Evolutionary conservation across 2,113 vertebrate genomes (phyloP).

Genomic region (Agelaius phoeniceus): DNA sequence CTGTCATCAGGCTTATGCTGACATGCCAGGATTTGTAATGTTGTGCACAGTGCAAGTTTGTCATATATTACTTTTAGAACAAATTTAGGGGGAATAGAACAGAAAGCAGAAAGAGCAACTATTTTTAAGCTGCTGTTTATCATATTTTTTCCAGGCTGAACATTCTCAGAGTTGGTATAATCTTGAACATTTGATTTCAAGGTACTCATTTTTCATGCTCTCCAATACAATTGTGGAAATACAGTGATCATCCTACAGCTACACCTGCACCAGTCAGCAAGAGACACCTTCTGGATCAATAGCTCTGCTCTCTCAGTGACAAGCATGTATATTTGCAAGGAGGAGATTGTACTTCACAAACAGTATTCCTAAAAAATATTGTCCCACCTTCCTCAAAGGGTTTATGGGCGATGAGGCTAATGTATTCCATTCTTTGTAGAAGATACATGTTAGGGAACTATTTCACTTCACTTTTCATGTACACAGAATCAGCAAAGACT

Average conservation of each 20-base stretch:
- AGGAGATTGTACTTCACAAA: background rate
- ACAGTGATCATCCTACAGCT: background rate
- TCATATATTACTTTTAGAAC: background rate
- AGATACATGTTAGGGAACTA: background rate
- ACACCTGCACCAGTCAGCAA: background rate
- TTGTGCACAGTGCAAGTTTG: background rate
- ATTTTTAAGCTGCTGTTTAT: constrained; percentile 5
- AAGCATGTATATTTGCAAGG: background rate
- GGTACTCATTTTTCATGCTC: background rate
- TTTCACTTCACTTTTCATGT: background rate
- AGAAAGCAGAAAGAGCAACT: background rate
- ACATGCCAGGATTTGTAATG: background rate
- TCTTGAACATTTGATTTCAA: background rate
- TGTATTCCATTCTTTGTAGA: background rate
- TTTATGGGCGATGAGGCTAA: background rate
- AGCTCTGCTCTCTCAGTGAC: background rate
- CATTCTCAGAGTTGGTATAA: background rate
- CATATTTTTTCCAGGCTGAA: background rate
- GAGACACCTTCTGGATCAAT: background rate
- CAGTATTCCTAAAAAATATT: background rate
- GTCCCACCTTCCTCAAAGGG: background rate
- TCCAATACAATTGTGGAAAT: background rate
- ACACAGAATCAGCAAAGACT: background rate
- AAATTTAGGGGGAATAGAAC: background rate
- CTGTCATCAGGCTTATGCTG: background rate